Evolutionary conservation across 2,888 invertebrate species (phyloP).

Genomic region (Sacculina carcini): DNA sequence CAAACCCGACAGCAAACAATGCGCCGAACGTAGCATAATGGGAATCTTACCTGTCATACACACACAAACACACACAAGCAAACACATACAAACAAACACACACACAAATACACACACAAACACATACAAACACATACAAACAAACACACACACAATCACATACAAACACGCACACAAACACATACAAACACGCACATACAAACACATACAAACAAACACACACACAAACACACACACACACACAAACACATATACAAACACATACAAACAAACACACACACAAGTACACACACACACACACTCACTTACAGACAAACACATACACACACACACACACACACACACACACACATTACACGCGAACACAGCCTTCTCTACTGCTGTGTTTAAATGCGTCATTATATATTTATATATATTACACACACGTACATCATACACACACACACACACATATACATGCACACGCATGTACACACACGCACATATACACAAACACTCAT

Average conservation of each 20-base stretch:
- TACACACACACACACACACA: no score
- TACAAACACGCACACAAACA: no score
- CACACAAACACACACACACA: no score
- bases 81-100: background rate
- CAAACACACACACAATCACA: conserved; percentile 17
- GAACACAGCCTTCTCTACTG: no score
- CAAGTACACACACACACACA: conserved; percentile 17
- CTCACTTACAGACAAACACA: no score
- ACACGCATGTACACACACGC: background rate
- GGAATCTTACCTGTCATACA: conserved; percentile 53
- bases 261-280: conserved; percentile 7
- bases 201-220: no score
- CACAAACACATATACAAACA: background rate
- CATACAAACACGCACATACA: no score
- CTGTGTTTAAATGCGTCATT: no score
- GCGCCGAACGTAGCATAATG: conserved; percentile 94
- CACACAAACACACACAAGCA: background rate
- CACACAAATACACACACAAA: background rate
- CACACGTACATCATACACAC: background rate
- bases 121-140: conserved; percentile 7
- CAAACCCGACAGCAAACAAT: conserved; percentile 74
- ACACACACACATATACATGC: background rate
- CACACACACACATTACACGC: no score
- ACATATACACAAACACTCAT: no score
- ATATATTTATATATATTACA: no score